Percentiles rank a stretch among this genome's conserved stretches.
phyloP scores from a whole-genome alignment of 1,140 invertebrate species.

The Drosophila ficusphila region DNA sequence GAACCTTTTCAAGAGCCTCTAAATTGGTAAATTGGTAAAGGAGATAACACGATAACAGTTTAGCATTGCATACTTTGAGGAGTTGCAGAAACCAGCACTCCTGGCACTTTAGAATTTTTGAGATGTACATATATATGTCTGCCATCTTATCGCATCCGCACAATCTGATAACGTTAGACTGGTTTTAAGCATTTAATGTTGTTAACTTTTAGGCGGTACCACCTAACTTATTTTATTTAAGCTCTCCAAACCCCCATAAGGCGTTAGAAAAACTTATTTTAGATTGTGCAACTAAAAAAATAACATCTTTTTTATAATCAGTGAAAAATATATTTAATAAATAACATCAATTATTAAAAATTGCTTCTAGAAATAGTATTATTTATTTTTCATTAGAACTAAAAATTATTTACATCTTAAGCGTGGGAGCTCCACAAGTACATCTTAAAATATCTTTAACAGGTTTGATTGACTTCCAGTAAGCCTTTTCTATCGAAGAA shows the following conservation, averaged over 20 bases:
- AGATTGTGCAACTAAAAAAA: background rate
- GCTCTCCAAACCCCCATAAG: too few species aligned
- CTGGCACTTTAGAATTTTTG: background rate
- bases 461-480: slow-evolving; percentile 68
- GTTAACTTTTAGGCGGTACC: background rate
- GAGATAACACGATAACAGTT: background rate
- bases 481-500: slow-evolving; percentile 72
- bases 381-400: too few species aligned
- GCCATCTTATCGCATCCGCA: too few species aligned
- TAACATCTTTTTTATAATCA: too few species aligned
- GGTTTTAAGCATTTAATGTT: background rate
- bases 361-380: too few species aligned
- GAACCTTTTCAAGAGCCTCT: background rate
- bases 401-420: background rate
- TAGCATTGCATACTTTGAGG: slow-evolving; percentile 5
- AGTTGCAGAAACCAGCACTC: background rate
- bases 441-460: background rate
- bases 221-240: too few species aligned
- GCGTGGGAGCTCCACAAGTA: background rate
- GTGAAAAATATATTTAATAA: background rate
- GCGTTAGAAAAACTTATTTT: too few species aligned
- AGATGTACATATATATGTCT: too few species aligned
- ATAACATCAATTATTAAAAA: background rate
- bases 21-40: background rate
- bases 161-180: too few species aligned